These are phyloP conservation scores for Onychorhynchus coronatus DNA, from an alignment of 2,113 vertebrate species.

Conservation along the genomic window DNA sequence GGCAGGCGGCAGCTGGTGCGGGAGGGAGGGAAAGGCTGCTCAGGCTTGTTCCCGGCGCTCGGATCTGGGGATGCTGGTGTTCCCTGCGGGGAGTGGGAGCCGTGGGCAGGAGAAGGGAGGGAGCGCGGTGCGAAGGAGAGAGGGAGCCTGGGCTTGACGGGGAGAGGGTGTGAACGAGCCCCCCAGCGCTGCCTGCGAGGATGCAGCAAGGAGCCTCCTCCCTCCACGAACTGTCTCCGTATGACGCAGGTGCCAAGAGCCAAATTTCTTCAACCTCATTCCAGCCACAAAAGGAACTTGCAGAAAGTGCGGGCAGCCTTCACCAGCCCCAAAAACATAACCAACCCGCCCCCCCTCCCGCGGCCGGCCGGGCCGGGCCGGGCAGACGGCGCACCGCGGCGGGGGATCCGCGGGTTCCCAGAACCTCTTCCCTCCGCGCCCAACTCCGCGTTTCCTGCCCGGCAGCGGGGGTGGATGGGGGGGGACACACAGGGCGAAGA, in stretches of 20 bases:
- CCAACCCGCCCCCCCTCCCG: neutral
- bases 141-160: neutral
- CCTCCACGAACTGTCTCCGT: neutral
- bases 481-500: neutral
- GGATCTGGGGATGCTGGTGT: neutral
- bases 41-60: neutral
- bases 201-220: constrained; percentile 15
- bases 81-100: neutral
- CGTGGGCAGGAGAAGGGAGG: neutral
- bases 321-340: neutral
- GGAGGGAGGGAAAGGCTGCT: neutral
- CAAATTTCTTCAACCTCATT: constrained; percentile 26
- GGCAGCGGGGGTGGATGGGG: neutral
- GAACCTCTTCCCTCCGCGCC: neutral
- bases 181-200: neutral
- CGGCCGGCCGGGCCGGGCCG: neutral
- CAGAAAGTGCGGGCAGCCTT: neutral
- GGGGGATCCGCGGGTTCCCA: neutral
- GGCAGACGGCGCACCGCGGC: neutral
- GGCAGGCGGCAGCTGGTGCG: neutral
- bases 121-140: neutral
- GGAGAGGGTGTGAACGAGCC: neutral
- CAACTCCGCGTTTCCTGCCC: neutral
- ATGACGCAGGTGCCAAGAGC: constrained; percentile 5
- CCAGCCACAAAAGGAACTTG: constrained; percentile 21